Evolutionary conservation across 2,797 vertebrate species (phyloP).

Genomic region (Vireo griseus): DNA sequence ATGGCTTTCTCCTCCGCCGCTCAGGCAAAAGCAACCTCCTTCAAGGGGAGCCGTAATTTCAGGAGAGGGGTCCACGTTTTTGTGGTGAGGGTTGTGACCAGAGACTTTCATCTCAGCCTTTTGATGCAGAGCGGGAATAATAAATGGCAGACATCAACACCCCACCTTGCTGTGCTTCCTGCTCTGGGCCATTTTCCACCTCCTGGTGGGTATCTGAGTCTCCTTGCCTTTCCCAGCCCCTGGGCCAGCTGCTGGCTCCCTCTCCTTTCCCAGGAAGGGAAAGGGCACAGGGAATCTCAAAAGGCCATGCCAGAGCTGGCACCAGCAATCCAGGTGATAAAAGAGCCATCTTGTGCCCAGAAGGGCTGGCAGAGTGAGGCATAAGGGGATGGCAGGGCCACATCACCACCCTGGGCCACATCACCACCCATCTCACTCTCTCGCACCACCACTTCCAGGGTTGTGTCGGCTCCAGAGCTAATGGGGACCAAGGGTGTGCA

Average conservation of each 20-base stretch:
- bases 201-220: not conserved
- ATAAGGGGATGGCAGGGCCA: not conserved
- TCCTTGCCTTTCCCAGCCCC: not conserved
- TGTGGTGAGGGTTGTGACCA: not conserved
- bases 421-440: not conserved
- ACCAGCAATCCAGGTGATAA: not conserved
- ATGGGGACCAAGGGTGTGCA: fast-evolving
- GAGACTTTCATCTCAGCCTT: conserved; percentile 51
- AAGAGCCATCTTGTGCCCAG: not conserved
- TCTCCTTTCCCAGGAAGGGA: not conserved
- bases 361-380: not conserved
- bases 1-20: not conserved
- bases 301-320: not conserved
- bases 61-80: not conserved
- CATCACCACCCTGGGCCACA: not conserved
- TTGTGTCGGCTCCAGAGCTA: not conserved
- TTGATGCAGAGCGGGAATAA: conserved; percentile 31
- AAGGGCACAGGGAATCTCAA: not conserved
- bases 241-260: not conserved
- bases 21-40: conserved; percentile 26
- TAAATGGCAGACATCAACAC: not conserved
- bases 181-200: conserved; percentile 22
- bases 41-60: conserved; percentile 65
- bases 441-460: fast-evolving
- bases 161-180: not conserved